Evolutionary conservation across 1,140 invertebrate genomes (phyloP).

Genomic region (Sitobion miscanthi): DNA sequence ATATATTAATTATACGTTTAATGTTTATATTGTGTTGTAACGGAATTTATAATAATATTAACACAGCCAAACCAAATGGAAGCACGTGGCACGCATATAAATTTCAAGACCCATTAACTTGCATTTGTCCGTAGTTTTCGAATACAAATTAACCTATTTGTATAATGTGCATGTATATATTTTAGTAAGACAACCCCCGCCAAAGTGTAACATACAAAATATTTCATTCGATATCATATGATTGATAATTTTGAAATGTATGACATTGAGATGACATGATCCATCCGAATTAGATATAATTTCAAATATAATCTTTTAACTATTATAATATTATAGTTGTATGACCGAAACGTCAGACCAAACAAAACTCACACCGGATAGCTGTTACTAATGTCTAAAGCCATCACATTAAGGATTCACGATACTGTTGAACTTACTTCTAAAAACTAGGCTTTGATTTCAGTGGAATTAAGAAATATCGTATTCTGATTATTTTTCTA

Average conservation of each 20-base stretch:
- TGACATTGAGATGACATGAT: background rate
- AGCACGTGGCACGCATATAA: background rate
- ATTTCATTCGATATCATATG: no score
- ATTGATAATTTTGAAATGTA: background rate
- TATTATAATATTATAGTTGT: background rate
- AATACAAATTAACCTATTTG: slow-evolving; percentile 1
- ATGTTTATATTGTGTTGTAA: background rate
- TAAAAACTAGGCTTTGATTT: background rate
- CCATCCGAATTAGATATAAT: background rate
- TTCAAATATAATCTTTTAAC: background rate
- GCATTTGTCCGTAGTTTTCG: background rate
- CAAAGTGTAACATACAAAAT: background rate
- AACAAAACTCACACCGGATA: background rate
- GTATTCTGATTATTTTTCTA: background rate
- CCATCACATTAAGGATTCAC: background rate
- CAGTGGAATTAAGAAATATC: background rate
- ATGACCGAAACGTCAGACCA: background rate
- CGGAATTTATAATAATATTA: background rate
- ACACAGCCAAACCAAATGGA: background rate
- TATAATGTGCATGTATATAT: background rate
- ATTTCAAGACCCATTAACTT: background rate
- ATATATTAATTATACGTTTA: background rate
- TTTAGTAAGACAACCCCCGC: background rate
- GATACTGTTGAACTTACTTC: background rate
- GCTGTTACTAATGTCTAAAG: background rate